Percentiles rank a stretch among this genome's conserved stretches.
These are phyloP conservation scores for Sciurus vulgaris DNA, from an alignment of 2,797 vertebrate genomes.

Conservation along the genomic window DNA sequence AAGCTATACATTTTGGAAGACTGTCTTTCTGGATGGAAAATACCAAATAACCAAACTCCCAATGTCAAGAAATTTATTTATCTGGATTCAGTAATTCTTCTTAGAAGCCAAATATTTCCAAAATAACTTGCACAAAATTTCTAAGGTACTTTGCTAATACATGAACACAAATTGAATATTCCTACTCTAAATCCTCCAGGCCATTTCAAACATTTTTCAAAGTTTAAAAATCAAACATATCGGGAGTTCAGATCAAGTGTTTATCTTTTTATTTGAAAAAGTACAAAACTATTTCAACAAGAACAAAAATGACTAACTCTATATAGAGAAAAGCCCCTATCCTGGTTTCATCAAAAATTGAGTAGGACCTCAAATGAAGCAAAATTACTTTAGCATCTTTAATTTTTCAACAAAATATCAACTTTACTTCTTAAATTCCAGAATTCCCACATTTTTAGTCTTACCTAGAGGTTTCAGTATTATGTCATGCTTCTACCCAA, in stretches of 20 bases:
- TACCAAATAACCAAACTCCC: neutral
- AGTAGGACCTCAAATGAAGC: neutral
- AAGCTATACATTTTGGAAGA: neutral
- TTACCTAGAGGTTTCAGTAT: neutral
- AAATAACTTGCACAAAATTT: neutral
- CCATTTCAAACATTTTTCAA: neutral
- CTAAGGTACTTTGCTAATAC: neutral
- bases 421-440: neutral
- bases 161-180: neutral
- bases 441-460: neutral
- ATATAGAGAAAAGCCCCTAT: neutral
- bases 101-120: neutral
- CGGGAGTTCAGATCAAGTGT: neutral
- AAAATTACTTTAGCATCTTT: neutral
- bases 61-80: neutral
- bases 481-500: neutral
- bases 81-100: neutral
- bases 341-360: neutral
- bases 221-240: neutral
- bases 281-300: neutral
- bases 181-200: neutral
- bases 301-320: neutral
- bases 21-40: neutral
- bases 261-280: conserved; percentile 27
- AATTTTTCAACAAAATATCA: neutral